phyloP scores from a whole-genome alignment of 2,797 vertebrate genomes.

The Xenops minutus region DNA sequence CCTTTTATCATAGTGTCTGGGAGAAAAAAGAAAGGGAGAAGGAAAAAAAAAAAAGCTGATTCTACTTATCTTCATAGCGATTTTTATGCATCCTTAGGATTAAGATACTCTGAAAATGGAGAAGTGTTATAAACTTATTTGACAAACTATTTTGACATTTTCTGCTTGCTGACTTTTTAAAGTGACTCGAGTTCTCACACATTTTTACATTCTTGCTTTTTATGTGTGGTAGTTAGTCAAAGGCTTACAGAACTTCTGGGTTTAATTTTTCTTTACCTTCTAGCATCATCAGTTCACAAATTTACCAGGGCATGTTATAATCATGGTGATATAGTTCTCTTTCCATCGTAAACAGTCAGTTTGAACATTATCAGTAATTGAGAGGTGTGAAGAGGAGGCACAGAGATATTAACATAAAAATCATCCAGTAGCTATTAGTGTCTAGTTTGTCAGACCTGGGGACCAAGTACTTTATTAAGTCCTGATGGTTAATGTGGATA shows the following conservation, averaged over 20 bases:
- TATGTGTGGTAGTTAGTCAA: not conserved
- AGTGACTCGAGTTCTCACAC: not conserved
- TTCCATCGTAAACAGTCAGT: not conserved
- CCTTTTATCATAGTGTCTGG: not conserved
- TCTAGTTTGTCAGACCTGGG: not conserved
- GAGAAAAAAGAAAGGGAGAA: not conserved
- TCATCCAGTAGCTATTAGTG: not conserved
- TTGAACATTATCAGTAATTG: not conserved
- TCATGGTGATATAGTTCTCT: not conserved
- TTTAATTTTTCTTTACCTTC: not conserved
- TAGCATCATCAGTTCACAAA: not conserved
- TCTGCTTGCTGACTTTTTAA: slow-evolving; percentile 19
- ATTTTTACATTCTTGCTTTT: not conserved
- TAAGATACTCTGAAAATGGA: not conserved
- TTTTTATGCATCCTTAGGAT: not conserved
- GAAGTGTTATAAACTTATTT: slow-evolving; percentile 5
- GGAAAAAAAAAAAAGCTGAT: not conserved
- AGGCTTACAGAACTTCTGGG: not conserved
- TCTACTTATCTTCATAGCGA: not conserved
- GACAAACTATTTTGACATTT: slow-evolving; percentile 17
- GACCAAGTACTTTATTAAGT: not conserved
- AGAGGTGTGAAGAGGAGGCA: not conserved
- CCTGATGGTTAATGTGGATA: not conserved
- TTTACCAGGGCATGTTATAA: not conserved
- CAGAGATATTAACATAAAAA: not conserved